Evolutionary conservation across 2,797 vertebrate genomes (phyloP), one percentile per base, ranked within the genome.

Genomic region (Pristis pectinata): DNA sequence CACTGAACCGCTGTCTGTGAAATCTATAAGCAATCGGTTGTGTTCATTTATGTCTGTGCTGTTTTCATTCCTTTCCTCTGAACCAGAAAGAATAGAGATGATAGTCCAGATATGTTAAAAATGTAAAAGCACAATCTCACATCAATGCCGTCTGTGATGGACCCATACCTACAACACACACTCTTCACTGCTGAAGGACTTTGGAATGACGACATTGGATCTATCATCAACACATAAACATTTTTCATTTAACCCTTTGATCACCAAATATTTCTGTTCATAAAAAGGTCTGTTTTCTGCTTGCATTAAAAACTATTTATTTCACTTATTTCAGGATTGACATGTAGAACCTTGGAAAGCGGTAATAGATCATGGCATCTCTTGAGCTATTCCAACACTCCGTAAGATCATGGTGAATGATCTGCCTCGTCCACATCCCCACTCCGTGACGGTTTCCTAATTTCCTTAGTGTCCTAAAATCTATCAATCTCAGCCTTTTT

Each of bases 21-120:
- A 74, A 94, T 94, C 92, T 94, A 70, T 34, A 53, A 56, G 30
- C 61, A 76, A 56, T 74, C 92, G 76, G 92, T 94, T 94, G 49
- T 76, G n/a, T 27, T 76, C 13, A 41, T 2, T 76, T 93, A 67
- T 92, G 93, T 85, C 49, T 15, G 22, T 11, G 41, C 27, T 94
- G 72, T 94, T 94, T 94, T 56, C 72, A 70, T 94, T 94, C 27
- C 70, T 92, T 93, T 53, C 44, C 8, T 34, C 92, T n/a, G 27
- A 70, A 76, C 30, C 30, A 49, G 30, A n/a, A 76, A 94, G 70
- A 94, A 76, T 76, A 24, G 92, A 19, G 44, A 30, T 94, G 92
- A 94, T 94, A 94, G 76, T 53, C 53, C 92, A 94, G 70, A 94
- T 94, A 94, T 94, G 27, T 53, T 49, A 94, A 74, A 94, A 74